Conservation (phyloP, 2,888 invertebrate genomes). For the Rhamphomyia laevipes region DNA sequence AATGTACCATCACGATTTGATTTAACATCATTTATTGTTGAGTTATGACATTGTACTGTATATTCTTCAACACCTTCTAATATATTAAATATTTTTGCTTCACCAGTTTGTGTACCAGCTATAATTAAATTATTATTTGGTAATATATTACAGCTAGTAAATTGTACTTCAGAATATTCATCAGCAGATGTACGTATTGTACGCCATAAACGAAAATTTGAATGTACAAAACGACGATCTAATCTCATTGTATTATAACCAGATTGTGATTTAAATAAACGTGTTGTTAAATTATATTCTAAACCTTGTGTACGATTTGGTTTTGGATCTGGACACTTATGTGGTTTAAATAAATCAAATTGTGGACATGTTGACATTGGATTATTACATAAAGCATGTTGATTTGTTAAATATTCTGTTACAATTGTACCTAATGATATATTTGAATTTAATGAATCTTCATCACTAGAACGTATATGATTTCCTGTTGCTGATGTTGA, state of each 20-base stretch:
- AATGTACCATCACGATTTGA: slow-evolving; percentile 62
- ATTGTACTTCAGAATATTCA: slow-evolving; percentile 57
- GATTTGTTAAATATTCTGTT: slow-evolving; percentile 91
- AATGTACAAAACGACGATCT: slow-evolving; percentile 75
- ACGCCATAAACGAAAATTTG: slow-evolving; percentile 64
- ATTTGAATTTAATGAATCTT: slow-evolving; percentile 19
- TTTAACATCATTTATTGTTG: slow-evolving; percentile 73
- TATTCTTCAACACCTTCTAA: slow-evolving; percentile 73
- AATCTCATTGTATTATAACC: slow-evolving; percentile 48
- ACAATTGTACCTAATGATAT: slow-evolving; percentile 84
- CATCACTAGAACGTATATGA: slow-evolving; percentile 21
- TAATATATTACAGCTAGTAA: slow-evolving; percentile 59
- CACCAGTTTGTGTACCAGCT: slow-evolving; percentile 83
- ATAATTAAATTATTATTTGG: slow-evolving; percentile 43
- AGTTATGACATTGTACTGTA: slow-evolving; percentile 69
- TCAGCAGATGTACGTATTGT: slow-evolving; percentile 47
- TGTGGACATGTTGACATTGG: slow-evolving; percentile 96
- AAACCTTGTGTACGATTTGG: slow-evolving; percentile 37
- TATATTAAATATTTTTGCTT: slow-evolving; percentile 77
- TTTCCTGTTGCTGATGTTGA: slow-evolving; percentile 28
- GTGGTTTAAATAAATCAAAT: slow-evolving; percentile 89
- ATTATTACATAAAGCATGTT: slow-evolving; percentile 95
- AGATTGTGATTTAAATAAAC: slow-evolving; percentile 45
- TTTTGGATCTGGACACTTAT: slow-evolving; percentile 87
- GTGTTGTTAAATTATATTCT: slow-evolving; percentile 59